These are phyloP conservation scores for Silurus meridionalis DNA, from an alignment of 2,113 vertebrate species.

Conservation along the genomic window DNA sequence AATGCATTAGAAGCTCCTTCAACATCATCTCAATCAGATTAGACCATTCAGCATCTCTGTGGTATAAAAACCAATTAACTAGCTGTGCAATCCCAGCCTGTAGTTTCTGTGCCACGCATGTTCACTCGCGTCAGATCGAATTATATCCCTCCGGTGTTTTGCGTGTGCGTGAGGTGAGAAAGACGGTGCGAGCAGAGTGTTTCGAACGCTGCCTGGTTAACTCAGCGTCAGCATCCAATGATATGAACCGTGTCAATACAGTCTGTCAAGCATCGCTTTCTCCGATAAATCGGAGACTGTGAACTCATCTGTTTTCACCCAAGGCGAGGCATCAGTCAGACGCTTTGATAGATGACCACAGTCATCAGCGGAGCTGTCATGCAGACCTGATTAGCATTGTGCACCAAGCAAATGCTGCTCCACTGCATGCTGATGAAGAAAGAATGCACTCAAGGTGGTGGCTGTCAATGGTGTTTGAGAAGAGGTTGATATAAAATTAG, in stretches of 20 bases:
- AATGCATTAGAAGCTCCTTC: neutral
- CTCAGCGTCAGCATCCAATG: slow-evolving; percentile 26
- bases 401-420: neutral
- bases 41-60: neutral
- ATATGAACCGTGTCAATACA: slow-evolving; percentile 42
- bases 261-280: slow-evolving; percentile 40
- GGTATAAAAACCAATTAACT: neutral
- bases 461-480: slow-evolving; percentile 6
- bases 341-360: slow-evolving; percentile 42
- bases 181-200: slow-evolving; percentile 30
- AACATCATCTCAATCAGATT: neutral
- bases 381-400: slow-evolving; percentile 40
- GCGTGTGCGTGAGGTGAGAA: slow-evolving; percentile 6
- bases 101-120: neutral
- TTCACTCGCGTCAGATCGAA: slow-evolving; percentile 20
- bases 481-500: neutral
- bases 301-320: slow-evolving; percentile 45
- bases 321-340: slow-evolving; percentile 38
- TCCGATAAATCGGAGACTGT: slow-evolving; percentile 40
- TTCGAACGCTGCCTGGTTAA: slow-evolving; percentile 34
- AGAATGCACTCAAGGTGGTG: slow-evolving; percentile 17
- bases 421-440: slow-evolving; percentile 37
- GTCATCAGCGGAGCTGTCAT: slow-evolving; percentile 35
- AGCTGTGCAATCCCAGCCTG: neutral
- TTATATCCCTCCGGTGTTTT: slow-evolving; percentile 1